Evolutionary conservation across 2,888 invertebrate species (phyloP).

Genomic region (Rhagophthalmus giganteus): DNA sequence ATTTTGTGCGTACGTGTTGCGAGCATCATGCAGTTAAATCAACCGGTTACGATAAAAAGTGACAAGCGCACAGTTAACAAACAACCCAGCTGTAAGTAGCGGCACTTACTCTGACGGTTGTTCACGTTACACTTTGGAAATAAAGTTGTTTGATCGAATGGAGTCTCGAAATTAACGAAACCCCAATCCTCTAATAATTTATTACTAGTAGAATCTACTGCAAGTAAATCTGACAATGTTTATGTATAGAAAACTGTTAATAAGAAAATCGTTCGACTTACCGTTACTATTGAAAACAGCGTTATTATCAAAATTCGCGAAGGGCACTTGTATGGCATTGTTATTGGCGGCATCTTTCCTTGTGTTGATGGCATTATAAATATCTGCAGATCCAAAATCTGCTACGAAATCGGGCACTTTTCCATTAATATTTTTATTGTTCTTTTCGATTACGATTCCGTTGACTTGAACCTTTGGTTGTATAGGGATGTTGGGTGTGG

Average conservation of each 20-base stretch:
- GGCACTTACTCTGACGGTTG: constrained; percentile 53
- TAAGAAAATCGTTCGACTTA: too few relatives aligned
- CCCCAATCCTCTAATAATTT: constrained; percentile 44
- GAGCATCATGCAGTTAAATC: too few relatives aligned
- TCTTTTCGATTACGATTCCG: constrained; percentile 22
- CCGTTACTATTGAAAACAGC: constrained; percentile 64
- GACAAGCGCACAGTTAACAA: too few relatives aligned
- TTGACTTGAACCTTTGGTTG: constrained; percentile 17
- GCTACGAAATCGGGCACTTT: constrained; percentile 60
- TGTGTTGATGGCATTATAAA: constrained; percentile 62
- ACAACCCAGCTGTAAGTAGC: constrained; percentile 16
- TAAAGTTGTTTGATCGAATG: constrained; percentile 51
- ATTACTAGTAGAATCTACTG: constrained; percentile 15
- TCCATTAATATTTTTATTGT: constrained; percentile 26
- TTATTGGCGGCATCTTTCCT: constrained; percentile 38
- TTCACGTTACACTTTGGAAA: constrained; percentile 51
- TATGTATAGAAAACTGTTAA: too few relatives aligned
- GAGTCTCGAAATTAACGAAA: constrained; percentile 44
- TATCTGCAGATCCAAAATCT: constrained; percentile 72
- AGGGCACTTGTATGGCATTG: constrained; percentile 49
- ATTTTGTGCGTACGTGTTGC: too few relatives aligned
- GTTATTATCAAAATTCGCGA: constrained; percentile 76
- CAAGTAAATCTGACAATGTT: too few relatives aligned
- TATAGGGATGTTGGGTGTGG: constrained; percentile 14
- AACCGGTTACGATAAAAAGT: too few relatives aligned